Evolutionary conservation across 2,888 invertebrate species (phyloP), one percentile per base, ranked within the genome.

Genomic region (Corythucha ciliata): DNA sequence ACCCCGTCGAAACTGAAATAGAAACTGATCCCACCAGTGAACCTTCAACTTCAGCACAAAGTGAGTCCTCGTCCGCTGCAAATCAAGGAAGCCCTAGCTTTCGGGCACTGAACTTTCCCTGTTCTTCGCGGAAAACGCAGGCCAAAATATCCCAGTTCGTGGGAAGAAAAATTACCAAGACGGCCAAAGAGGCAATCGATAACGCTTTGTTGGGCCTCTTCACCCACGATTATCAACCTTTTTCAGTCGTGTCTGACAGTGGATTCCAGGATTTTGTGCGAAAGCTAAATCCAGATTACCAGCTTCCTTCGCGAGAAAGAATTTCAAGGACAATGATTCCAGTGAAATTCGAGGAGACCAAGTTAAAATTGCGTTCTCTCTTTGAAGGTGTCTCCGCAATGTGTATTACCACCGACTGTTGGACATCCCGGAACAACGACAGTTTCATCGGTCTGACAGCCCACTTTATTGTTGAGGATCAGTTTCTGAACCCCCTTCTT

Each of bases 351-450:
- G 51, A 51, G 20, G 46, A 48, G 26, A 33, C 16, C 14, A 46
- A 46, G 27, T 26, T 34, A 16, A 24, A 45, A 33, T 10, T 45
- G 5, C n/a, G 25, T 26, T 10, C 14, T 18, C 32, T 45, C 4
- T 12, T 51, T 4, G 12, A 16, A 20, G 14, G 34, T 24, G 36
- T 20, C 7, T 14, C 22, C 25, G 36, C 20, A 7, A 12, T 48
- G n/a, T 26, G 27, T 29, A 8, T 48, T 2, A 48, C 48, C 3
- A 48, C 48, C 2, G 48, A 48, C 26, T 48, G 48, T 29, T 48
- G 48, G 26, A 48, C 48, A n/a, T 41, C 48, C 2, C 3, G 48
- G 14, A 41, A 5, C 4, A 48, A 48, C 33, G 48, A 48, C 40
- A 12, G n/a, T 8, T 48, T 40, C 21, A 48, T 48, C 26, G 48